Base-by-base conservation (phyloP, 2,797 vertebrate genomes). In the Hoplostethus mediterraneus region DNA sequence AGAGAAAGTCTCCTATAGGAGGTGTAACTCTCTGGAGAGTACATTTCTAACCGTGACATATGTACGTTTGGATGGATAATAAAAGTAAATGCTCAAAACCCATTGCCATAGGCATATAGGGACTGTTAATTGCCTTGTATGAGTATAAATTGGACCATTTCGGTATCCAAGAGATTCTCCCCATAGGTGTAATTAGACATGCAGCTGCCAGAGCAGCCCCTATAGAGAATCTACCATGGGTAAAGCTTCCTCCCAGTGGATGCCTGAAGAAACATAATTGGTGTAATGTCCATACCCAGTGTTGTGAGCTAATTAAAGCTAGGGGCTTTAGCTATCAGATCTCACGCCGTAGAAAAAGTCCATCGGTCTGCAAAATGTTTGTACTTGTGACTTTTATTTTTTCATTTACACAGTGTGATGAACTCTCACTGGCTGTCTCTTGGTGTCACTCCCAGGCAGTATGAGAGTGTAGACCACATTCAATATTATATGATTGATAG, bases 161-260 rank as follows among this genome's bases (percentile, higher is more conserved):
- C 69, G 75, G 87, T 82, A 88, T 84, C 62, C 82, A 85, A 75
- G 75, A 86, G 78, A 83, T 87, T 85, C 82, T 89, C 90, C 91
- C 88, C 77, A 86, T 92, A 90, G 89, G 86, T 90, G 84, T 93
- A 90, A 92, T 93, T 92, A 90, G 81, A 87, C 77, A 84, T 89
- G 84, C 86, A 88, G 84, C 89, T 90, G 87, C 84, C 87, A 89
- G 84, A 76, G 68, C 80, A 73, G 78, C 87, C 86, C 90, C 88
- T 91, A 88, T 88, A 89, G 92, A 86, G 88, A 90, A 77, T 57
- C 80, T 89, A 83, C 82, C 85, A 81, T 71, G 82, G 83, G 87
- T 86, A 91, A 84, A 61, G 21, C 75, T 81, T 80, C 83, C 73
- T 90, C 87, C 87, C 88, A 61, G 87, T 73, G 80, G 87, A 89